Evolutionary conservation across 2,888 invertebrate genomes (phyloP), one percentile per base, ranked within the genome.

Genomic region (Hypselothyrea guttata): DNA sequence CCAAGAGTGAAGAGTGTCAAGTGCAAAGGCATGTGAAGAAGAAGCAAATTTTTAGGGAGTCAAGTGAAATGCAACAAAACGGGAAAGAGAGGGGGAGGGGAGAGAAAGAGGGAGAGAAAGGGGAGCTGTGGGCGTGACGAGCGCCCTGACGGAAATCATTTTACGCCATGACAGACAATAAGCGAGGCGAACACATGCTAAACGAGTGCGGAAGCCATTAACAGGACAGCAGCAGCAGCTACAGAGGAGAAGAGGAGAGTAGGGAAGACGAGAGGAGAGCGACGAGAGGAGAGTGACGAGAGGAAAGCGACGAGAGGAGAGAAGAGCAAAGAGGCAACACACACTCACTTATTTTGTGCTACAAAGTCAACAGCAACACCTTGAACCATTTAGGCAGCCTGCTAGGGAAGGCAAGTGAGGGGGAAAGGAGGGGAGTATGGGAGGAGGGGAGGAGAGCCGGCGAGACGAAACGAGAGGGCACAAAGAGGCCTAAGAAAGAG

Each of bases 141-240:
- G 34, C 41, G 44, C 46, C 33, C 45, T 72, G 76, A 79, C 66
- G 81, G 82, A 81, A 84, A 81, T 84, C 68, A 84, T 81, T 81
- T 81, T 75, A 81, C 73, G 82, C 71, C 73, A 63, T 81, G 84
- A 71, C 81, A 77, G 84, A 81, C 82, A 81, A 81, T 84, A 76
- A 71, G 49, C 55, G 45, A 53, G 47, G n/a, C 22, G 13, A 37
- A 41, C 27, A 59, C 46, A 57, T 46, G 58, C 44, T 52, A 60
- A 52, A 45, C 49, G 37, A 52, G 58, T 69, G 45, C 49, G 66
- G 75, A 75, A 72, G 70, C 62, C 75, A 75, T 63, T 75, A 78
- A 70, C 75, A 78, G 71, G 68, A 71, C 70, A 70, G 64, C 54
- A 42, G 47, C 27, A 15, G n/a, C 34, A 12, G 38, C 11, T 4